Evolutionary conservation across 2,113 vertebrate species (phyloP).

Genomic region (Chunga burmeisteri): DNA sequence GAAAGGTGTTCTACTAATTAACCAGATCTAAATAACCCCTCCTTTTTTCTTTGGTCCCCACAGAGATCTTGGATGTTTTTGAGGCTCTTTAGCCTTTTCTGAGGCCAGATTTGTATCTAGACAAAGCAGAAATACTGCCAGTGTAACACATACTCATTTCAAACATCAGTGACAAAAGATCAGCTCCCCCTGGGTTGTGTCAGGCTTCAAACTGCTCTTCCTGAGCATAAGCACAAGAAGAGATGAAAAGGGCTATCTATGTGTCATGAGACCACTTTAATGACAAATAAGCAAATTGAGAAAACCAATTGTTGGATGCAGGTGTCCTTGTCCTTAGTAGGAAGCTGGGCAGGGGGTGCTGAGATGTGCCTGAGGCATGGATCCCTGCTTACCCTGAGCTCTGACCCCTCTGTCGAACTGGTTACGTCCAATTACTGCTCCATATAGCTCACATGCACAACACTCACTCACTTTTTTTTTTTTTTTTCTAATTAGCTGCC

Average conservation of each 20-base stretch:
- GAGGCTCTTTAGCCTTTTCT: not conserved
- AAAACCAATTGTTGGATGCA: not conserved
- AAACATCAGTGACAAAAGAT: not conserved
- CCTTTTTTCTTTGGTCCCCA: not conserved
- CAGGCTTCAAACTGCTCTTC: not conserved
- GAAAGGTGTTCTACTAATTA: slow-evolving; percentile 2
- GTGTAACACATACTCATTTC: not conserved
- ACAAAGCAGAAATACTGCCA: not conserved
- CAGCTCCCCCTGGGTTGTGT: not conserved
- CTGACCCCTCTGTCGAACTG: fast-evolving
- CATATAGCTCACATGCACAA: not conserved
- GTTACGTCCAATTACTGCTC: not conserved
- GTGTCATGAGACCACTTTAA: not conserved
- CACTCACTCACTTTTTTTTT: not conserved
- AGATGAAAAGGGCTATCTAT: not conserved
- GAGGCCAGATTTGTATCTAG: not conserved
- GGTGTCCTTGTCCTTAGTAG: not conserved
- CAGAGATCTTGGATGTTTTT: not conserved
- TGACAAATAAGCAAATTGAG: not conserved
- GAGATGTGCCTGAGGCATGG: not conserved
- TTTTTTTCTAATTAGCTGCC: not conserved
- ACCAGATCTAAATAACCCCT: not conserved
- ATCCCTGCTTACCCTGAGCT: not conserved
- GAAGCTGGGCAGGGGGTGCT: not conserved
- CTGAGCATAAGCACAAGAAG: not conserved